Evolutionary conservation across 2,888 invertebrate species (phyloP).

Genomic region (Dermolepida albohirtum): DNA sequence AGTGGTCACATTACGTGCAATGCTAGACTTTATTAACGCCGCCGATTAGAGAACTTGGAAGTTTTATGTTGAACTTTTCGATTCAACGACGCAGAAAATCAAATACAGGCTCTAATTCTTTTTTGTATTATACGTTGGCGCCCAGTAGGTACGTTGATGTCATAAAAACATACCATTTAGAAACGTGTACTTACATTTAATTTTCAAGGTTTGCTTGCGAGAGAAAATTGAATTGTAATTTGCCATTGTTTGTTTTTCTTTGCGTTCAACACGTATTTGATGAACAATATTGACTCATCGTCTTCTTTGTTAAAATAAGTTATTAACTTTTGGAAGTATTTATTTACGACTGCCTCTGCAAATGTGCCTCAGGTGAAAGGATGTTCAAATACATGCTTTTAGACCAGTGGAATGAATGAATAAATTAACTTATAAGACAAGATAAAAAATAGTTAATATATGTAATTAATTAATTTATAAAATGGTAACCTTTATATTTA

Average conservation of each 20-base stretch:
- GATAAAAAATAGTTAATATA: too few species aligned
- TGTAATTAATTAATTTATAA: too few species aligned
- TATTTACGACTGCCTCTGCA: too few species aligned
- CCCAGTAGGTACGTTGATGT: slow-evolving; percentile 13
- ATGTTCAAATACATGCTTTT: too few species aligned
- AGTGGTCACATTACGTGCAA: slow-evolving; percentile 23
- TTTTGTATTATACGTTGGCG: slow-evolving; percentile 12
- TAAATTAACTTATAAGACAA: too few species aligned
- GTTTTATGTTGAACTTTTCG: slow-evolving; percentile 31
- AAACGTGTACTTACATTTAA: slow-evolving; percentile 25
- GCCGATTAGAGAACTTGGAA: slow-evolving; percentile 27
- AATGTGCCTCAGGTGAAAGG: too few species aligned
- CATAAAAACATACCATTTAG: slow-evolving; percentile 23
- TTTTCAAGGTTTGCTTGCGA: slow-evolving; percentile 12
- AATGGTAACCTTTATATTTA: too few species aligned
- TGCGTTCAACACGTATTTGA: not conserved
- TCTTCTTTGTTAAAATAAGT: too few species aligned
- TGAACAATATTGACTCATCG: too few species aligned
- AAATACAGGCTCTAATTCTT: slow-evolving; percentile 27
- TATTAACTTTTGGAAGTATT: too few species aligned
- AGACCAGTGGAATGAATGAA: too few species aligned
- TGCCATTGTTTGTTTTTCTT: slow-evolving; percentile 6
- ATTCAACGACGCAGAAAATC: slow-evolving; percentile 37
- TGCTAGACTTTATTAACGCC: slow-evolving; percentile 15
- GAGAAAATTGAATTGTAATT: slow-evolving; percentile 8